These are phyloP conservation scores for Acipenser ruthenus DNA, from an alignment of 2,797 vertebrate genomes.

Conservation along the genomic window DNA sequence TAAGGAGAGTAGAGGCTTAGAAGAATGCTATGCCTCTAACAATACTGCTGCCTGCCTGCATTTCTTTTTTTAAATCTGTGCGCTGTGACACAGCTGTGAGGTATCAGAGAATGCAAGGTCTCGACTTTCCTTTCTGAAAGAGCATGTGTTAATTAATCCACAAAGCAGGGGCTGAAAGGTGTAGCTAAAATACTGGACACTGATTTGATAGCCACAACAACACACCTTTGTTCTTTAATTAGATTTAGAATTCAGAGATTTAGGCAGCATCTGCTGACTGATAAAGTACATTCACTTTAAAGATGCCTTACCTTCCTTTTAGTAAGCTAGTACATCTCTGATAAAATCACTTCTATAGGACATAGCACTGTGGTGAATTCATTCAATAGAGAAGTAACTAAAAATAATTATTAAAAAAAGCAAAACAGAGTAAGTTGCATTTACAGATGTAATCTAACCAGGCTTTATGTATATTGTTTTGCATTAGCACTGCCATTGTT, in stretches of 20 bases:
- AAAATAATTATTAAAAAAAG: not conserved
- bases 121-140: constrained; percentile 21
- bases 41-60: constrained; percentile 25
- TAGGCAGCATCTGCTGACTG: constrained; percentile 25
- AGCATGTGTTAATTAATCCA: constrained; percentile 61
- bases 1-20: constrained; percentile 20
- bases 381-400: not conserved
- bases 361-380: not conserved
- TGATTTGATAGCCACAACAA: constrained; percentile 35
- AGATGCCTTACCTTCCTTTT: constrained; percentile 16
- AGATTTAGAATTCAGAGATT: constrained; percentile 28
- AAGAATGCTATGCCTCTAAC: constrained; percentile 30
- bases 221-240: constrained; percentile 56
- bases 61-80: constrained; percentile 29
- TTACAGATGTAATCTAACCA: no score
- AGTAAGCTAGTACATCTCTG: not conserved
- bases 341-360: not conserved
- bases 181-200: constrained; percentile 28
- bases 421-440: not conserved
- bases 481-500: no score
- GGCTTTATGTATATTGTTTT: no score
- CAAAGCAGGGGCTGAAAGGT: constrained; percentile 40
- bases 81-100: not conserved
- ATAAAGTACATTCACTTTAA: constrained; percentile 25
- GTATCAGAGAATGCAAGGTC: not conserved